Evolutionary conservation across 1,140 invertebrate species (phyloP), one percentile per base, ranked within the genome.

Genomic region (Aphaenogaster floridana): DNA sequence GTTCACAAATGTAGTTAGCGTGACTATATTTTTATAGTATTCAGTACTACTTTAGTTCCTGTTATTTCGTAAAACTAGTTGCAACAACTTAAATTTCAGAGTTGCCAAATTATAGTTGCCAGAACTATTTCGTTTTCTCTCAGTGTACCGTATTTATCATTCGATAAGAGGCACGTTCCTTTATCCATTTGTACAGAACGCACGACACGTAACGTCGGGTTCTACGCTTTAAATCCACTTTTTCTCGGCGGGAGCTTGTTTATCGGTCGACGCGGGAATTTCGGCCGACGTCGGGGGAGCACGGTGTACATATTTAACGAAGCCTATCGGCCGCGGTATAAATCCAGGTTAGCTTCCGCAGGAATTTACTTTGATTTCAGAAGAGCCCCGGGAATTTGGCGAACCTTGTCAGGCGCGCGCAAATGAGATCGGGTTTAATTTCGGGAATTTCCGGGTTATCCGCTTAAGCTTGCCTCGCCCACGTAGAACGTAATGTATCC

Each of bases 341-440:
- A 84, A 74, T 84, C 69, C 69, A 39, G 69, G 42, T 84, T 84
- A 74, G 69, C 80, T 61, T 76, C 69, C 54, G 28, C 80, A 63
- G 80, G 80, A 84, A 76, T 84, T 76, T 84, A 84, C 80, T 84
- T 84, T 84, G 80, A 84, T 84, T 84, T 76, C 42, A 28, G 80
- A 84, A 84, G 68, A 84, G 69, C 69, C 57, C 69, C 69, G 69
- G 57, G 80, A 84, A 84, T 84, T 63, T 76, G 54, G 80, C 28
- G 39, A 63, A 11, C 54, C 54, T 48, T 83, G 68, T 59, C 54
- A 42, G 39, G 28, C 80, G 54, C 42, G 68, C 80, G 42, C 50
- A 84, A 84, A 84, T 84, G 69, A 84, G 69, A 76, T 61, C 42
- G 69, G 34, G 54, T 84, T 61, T 84, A 84, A 84, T 84, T 84